A percentile compares a stretch with the other conserved stretches of the same genome.
Evolutionary conservation across 2,113 vertebrate species (phyloP).

Genomic region (Phyllopteryx taeniolatus): DNA sequence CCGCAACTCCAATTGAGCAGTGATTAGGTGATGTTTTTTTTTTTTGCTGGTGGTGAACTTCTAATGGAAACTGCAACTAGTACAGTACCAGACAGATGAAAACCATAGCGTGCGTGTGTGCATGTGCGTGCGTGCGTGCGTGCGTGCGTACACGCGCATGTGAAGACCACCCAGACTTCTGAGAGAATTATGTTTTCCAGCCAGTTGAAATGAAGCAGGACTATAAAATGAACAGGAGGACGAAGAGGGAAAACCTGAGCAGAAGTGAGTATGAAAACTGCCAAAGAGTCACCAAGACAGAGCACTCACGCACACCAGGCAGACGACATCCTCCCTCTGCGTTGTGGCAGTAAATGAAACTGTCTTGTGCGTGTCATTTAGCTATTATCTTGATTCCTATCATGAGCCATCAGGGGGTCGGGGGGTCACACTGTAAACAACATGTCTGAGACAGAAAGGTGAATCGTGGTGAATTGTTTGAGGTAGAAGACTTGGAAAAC

Average conservation of each 20-base stretch:
- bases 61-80: slow-evolving; percentile 73
- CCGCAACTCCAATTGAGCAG: slow-evolving; percentile 51
- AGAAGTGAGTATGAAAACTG: not conserved
- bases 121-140: slow-evolving; percentile 18
- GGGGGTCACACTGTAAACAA: slow-evolving; percentile 66
- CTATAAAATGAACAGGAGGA: slow-evolving; percentile 29
- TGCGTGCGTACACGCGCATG: slow-evolving; percentile 21
- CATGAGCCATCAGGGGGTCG: slow-evolving; percentile 35
- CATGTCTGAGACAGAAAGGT: slow-evolving; percentile 36
- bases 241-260: slow-evolving; percentile 19
- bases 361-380: slow-evolving; percentile 66
- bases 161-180: slow-evolving; percentile 75
- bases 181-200: slow-evolving; percentile 41
- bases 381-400: slow-evolving; percentile 70
- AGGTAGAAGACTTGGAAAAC: slow-evolving; percentile 20
- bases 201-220: slow-evolving; percentile 49
- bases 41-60: slow-evolving; percentile 63
- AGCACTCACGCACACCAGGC: slow-evolving; percentile 3
- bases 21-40: slow-evolving; percentile 73
- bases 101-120: slow-evolving; percentile 49
- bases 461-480: slow-evolving; percentile 6
- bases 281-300: not conserved
- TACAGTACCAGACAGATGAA: slow-evolving; percentile 70
- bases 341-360: slow-evolving; percentile 46
- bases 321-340: slow-evolving; percentile 45